phyloP scores from a whole-genome alignment of 2,888 invertebrate species.

The Mythimna albipuncta region DNA sequence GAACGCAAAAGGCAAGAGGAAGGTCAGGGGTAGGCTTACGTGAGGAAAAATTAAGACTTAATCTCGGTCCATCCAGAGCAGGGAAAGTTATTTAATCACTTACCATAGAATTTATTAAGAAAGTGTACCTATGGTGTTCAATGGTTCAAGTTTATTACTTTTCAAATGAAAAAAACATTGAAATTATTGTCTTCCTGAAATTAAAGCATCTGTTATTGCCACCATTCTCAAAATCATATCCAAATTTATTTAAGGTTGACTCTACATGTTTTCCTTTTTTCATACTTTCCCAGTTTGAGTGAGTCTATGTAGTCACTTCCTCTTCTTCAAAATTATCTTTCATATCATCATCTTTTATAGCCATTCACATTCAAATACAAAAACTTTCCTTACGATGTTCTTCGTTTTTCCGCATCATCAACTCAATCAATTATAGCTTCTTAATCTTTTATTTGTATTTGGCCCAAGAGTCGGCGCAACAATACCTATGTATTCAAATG shows the following conservation, averaged over 20 bases:
- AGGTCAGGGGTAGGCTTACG: too few species aligned
- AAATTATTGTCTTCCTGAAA: neutral
- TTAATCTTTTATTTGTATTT: neutral
- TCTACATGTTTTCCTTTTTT: too few species aligned
- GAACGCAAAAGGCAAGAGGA: too few species aligned
- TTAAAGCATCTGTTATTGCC: neutral
- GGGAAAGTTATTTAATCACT: too few species aligned
- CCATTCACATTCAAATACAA: neutral
- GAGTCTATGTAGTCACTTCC: too few species aligned
- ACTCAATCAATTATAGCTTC: neutral
- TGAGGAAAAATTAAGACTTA: too few species aligned
- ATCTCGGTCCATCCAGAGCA: too few species aligned
- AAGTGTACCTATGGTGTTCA: neutral
- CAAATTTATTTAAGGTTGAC: neutral
- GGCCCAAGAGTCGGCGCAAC: neutral
- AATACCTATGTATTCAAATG: constrained; percentile 1
- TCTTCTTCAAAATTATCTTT: too few species aligned
- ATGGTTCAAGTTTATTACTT: neutral
- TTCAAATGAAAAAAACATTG: neutral
- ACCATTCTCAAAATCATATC: neutral
- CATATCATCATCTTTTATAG: neutral
- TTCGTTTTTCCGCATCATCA: neutral
- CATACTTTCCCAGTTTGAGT: too few species aligned
- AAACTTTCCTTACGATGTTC: neutral
- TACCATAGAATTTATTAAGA: neutral